Conservation (phyloP, 2,888 invertebrate species). For the Chrysolina haemoptera region DNA sequence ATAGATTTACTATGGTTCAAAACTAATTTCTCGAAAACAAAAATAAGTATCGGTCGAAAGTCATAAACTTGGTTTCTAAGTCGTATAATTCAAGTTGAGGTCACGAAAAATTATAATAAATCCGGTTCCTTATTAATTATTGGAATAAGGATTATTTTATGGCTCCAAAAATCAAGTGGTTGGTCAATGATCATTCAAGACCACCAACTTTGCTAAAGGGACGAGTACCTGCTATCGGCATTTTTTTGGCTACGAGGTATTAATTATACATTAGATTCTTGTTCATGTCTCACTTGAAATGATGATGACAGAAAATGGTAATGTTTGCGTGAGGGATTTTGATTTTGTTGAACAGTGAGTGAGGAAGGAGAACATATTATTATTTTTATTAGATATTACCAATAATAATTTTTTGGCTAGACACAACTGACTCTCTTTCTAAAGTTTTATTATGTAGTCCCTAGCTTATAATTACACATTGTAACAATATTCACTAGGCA, state of each 20-base stretch:
- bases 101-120: constrained; percentile 13
- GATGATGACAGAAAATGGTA: constrained; percentile 13
- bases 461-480: no score
- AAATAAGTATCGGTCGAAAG: constrained; percentile 26
- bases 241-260: constrained; percentile 5
- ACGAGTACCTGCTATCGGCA: constrained; percentile 19
- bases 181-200: constrained; percentile 7
- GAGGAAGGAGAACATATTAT: no score
- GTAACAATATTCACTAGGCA: no score
- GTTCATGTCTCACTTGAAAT: constrained; percentile 19
- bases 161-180: constrained; percentile 8
- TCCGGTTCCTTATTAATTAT: constrained; percentile 19
- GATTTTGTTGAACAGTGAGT: neutral
- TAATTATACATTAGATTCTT: constrained; percentile 19
- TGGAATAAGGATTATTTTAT: constrained; percentile 18
- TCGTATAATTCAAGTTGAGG: constrained; percentile 24
- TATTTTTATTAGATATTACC: no score
- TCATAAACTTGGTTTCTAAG: constrained; percentile 27
- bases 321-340: neutral
- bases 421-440: no score
- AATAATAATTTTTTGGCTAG: no score
- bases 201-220: constrained; percentile 18
- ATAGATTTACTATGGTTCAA: constrained; percentile 24
- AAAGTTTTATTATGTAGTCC: no score
- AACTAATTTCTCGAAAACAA: constrained; percentile 22